Evolutionary conservation across 2,797 vertebrate genomes (phyloP), one percentile per base, ranked within the genome.

Genomic region (Gymnodraco acuticeps): DNA sequence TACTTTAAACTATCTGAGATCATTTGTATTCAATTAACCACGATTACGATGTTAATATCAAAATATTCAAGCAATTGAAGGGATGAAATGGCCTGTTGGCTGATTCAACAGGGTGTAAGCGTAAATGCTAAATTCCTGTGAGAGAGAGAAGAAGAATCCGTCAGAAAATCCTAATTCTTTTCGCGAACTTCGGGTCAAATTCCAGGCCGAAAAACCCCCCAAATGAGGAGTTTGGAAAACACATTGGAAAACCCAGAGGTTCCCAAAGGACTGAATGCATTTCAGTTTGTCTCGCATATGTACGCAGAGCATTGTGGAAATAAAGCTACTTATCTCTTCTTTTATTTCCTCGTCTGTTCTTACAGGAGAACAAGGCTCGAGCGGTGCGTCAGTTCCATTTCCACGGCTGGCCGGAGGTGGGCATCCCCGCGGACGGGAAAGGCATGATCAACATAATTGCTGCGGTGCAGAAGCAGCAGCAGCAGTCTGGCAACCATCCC

Each of bases 361-460:
- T 84, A 0, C 81, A 99, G 98, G 98, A 99, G 89, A 99, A 98
- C 94, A 99, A 99, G 93, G 93, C 93, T 87, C 95, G 98, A 3
- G 96, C 96, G 47, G 98, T 99, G 81, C 96, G 97, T 56, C 97
- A 97, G 95, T 99, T 99, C 81, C 98, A 99, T 85, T 99, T 99
- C 90, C 98, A 99, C 0, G 98, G 98, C 83, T 99, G 98, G 98
- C 98, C 98, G 5, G 98, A 99, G 75, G 97, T 99, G 56, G 98
- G 97, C 60, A 99, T 99, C 90, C 98, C 98, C 13, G 93, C 95
- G 0, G 98, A 99, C 0, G 98, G 98, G 0, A 99, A 99, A 90
- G 97, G 98, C 64, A 99, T 99, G 98, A 99, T 99, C 92, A 98
- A 97, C 94, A 97, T 99, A 87, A 99, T 99, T 0, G 98, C 97